phyloP scores from a whole-genome alignment of 1,140 invertebrate species.

The Metaphire vulgaris region DNA sequence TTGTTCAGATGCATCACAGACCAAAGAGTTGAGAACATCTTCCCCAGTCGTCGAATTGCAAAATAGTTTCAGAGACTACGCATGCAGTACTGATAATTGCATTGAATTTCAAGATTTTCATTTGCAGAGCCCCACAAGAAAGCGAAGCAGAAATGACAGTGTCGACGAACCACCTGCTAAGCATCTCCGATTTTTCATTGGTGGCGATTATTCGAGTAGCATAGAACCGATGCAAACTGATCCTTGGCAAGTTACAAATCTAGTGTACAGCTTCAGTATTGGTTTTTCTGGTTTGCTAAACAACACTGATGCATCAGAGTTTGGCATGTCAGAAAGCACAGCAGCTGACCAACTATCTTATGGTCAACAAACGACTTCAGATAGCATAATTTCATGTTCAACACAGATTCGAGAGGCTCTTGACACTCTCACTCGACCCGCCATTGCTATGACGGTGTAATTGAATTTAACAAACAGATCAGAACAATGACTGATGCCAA shows the following conservation, averaged over 20 bases:
- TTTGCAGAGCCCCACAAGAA: not conserved
- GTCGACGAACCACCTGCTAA: not conserved
- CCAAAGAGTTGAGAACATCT: too few species aligned
- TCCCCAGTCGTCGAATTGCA: too few species aligned
- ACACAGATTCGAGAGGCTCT: constrained; percentile 16
- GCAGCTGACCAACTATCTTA: not conserved
- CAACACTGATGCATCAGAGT: not conserved
- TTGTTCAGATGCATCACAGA: too few species aligned
- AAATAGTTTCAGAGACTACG: not conserved
- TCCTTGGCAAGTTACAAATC: not conserved
- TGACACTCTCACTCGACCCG: constrained; percentile 8
- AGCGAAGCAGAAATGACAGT: not conserved
- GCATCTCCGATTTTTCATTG: not conserved
- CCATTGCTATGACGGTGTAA: constrained; percentile 8
- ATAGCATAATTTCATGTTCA: constrained; percentile 8
- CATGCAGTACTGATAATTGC: not conserved
- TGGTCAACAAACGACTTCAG: not conserved
- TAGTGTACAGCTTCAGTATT: not conserved
- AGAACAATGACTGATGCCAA: not conserved
- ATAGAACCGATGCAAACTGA: not conserved
- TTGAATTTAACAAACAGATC: not conserved
- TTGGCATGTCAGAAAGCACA: not conserved
- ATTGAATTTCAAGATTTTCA: not conserved
- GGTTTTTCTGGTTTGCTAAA: not conserved
- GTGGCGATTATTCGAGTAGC: not conserved